phyloP scores from a whole-genome alignment of 2,113 vertebrate genomes.

The Paratilapia polleni region DNA sequence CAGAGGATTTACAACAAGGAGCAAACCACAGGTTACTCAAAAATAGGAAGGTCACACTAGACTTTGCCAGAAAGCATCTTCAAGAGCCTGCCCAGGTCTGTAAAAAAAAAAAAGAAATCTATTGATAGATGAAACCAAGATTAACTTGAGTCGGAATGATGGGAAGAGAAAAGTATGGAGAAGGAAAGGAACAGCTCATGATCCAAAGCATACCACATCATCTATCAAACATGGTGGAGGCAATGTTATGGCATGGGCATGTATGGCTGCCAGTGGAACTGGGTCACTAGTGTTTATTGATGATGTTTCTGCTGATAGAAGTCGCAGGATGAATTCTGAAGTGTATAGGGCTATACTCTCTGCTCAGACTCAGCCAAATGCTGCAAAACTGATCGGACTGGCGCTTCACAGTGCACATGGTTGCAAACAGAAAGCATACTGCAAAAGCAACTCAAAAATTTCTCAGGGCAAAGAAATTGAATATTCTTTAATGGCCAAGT shows the following conservation, averaged over 20 bases:
- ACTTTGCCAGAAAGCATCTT: neutral
- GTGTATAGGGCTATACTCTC: too few species aligned
- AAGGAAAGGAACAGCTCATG: neutral
- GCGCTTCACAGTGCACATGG: neutral
- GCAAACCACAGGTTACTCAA: neutral
- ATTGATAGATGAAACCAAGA: accelerated
- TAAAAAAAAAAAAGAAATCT: neutral
- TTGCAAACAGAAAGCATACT: too few species aligned
- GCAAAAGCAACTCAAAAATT: accelerated
- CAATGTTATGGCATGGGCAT: neutral
- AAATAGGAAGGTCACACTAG: neutral
- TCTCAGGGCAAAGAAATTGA: neutral
- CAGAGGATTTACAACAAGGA: neutral
- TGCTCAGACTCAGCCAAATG: neutral
- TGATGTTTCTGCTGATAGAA: neutral
- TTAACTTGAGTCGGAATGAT: too few species aligned
- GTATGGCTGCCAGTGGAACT: neutral
- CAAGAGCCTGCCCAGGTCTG: neutral
- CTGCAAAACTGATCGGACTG: accelerated
- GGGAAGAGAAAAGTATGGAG: neutral
- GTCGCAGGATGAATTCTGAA: neutral
- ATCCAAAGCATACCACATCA: neutral
- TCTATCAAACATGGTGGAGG: neutral
- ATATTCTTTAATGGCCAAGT: neutral
- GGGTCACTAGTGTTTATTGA: neutral